Evolutionary conservation across 92 coral and sea anemone species (phyloP).

Genomic region (Scolanthus callimorphus): DNA sequence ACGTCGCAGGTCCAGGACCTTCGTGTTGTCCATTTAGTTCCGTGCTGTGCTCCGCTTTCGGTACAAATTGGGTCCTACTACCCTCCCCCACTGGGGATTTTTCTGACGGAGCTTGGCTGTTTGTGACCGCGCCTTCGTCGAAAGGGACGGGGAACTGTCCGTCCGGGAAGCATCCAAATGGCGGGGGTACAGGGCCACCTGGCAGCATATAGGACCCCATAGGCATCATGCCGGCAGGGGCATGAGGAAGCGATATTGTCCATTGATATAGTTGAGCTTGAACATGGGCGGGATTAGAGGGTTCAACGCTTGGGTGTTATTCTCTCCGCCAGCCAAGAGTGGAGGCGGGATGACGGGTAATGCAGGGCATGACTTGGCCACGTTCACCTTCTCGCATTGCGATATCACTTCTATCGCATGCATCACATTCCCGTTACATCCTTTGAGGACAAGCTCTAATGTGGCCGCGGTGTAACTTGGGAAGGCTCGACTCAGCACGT

Average conservation of each 20-base stretch:
- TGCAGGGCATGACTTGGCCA: constrained; percentile 22
- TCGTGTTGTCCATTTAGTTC: too few species aligned
- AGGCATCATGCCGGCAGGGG: constrained; percentile 70
- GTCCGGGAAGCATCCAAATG: constrained; percentile 31
- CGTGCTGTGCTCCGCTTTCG: background rate
- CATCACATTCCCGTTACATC: constrained; percentile 86
- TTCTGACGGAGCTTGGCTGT: too few species aligned
- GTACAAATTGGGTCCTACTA: background rate
- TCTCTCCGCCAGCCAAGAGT: constrained; percentile 8
- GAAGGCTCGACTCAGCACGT: constrained; percentile 75
- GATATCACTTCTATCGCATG: constrained; percentile 92
- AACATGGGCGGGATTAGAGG: constrained; percentile 52
- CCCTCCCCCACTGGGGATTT: background rate
- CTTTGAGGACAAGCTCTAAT: constrained; percentile 78
- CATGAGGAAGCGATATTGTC: constrained; percentile 67
- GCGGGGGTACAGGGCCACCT: constrained; percentile 40
- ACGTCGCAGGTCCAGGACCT: too few species aligned
- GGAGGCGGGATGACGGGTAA: constrained; percentile 19
- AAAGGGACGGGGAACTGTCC: background rate
- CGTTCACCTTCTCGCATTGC: constrained; percentile 44
- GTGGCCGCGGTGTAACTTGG: constrained; percentile 66
- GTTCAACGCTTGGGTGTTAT: constrained; percentile 16
- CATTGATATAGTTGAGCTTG: constrained; percentile 62
- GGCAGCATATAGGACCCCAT: constrained; percentile 60
- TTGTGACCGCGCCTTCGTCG: background rate